phyloP scores from a whole-genome alignment of 2,797 vertebrate species.

The Uromys caudimaculatus region DNA sequence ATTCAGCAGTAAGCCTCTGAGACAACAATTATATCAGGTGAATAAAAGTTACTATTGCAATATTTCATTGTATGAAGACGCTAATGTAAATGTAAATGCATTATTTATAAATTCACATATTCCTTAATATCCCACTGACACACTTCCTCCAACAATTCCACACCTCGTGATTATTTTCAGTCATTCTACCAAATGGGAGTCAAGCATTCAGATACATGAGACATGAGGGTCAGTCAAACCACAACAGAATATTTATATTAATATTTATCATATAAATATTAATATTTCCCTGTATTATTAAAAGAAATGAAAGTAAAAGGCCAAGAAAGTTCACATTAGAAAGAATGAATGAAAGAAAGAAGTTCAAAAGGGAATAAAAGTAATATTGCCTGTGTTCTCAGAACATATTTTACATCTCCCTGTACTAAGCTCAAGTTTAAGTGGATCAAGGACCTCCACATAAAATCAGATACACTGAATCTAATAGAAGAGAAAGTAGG shows the following conservation, averaged over 20 bases:
- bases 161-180: not conserved
- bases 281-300: not conserved
- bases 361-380: not conserved
- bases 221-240: not conserved
- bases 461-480: no score
- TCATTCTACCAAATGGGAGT: accelerated
- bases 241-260: no score
- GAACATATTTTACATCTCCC: not conserved
- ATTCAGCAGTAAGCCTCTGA: not conserved
- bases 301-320: not conserved
- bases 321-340: not conserved
- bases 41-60: not conserved
- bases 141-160: not conserved
- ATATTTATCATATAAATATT: no score
- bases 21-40: not conserved
- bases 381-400: not conserved
- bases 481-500: no score
- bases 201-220: not conserved
- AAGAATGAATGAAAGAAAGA: not conserved
- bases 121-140: not conserved
- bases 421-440: no score
- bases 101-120: not conserved
- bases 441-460: no score
- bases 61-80: not conserved
- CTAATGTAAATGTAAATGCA: not conserved